A percentile compares a stretch with the other conserved stretches of the same genome.
These are phyloP conservation scores for Chirona hameri DNA, from an alignment of 2,888 invertebrate genomes.

Conservation along the genomic window DNA sequence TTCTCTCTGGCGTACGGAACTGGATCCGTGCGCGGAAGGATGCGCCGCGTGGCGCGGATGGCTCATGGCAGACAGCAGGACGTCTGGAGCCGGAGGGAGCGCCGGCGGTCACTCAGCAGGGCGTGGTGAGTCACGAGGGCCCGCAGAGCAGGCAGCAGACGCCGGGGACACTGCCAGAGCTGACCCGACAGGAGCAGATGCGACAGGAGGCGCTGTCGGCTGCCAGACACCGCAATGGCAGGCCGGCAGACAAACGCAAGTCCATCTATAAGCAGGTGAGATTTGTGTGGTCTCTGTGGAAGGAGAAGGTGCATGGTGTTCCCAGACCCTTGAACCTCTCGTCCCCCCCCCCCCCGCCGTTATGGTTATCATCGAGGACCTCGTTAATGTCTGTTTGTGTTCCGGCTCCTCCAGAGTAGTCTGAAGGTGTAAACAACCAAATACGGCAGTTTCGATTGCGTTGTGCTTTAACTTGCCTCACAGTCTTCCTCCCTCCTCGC, in stretches of 20 bases:
- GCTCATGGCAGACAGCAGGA: neutral
- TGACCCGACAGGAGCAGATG: conserved; percentile 9
- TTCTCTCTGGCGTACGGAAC: conserved; percentile 25
- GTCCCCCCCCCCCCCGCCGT: too few species aligned
- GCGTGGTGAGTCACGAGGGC: conserved; percentile 35
- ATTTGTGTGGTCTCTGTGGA: too few species aligned
- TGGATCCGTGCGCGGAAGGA: conserved; percentile 10
- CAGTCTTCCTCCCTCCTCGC: too few species aligned
- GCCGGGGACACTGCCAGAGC: too few species aligned
- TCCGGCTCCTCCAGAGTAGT: too few species aligned
- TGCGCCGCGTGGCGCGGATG: neutral
- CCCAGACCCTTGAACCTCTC: too few species aligned
- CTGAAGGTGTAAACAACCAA: too few species aligned
- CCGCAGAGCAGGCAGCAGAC: too few species aligned
- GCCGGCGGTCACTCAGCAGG: conserved; percentile 33
- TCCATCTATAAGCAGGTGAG: conserved; percentile 34
- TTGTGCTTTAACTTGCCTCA: too few species aligned
- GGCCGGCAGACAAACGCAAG: conserved; percentile 30
- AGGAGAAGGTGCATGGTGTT: neutral
- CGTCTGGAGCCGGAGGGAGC: conserved; percentile 40
- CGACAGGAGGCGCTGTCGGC: conserved; percentile 37
- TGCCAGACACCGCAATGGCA: neutral
- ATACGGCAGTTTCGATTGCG: too few species aligned
- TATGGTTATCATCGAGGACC: neutral
- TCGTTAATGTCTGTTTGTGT: too few species aligned